Evolutionary conservation across 2,797 vertebrate genomes (phyloP).

Genomic region (Rhinogobio ventralis): DNA sequence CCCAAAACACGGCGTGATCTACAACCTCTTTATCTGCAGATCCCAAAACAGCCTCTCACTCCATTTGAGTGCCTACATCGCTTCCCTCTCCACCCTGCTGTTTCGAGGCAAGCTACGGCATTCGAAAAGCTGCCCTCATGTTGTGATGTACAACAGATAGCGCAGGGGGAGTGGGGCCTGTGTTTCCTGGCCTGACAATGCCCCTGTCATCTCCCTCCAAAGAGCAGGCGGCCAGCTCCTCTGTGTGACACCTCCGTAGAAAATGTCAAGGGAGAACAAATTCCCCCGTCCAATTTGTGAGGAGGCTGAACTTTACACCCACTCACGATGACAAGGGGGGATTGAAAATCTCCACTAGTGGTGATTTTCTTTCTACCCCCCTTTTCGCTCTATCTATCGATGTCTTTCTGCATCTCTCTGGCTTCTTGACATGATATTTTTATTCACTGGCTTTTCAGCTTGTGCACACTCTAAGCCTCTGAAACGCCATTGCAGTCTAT

Average conservation of each 20-base stretch:
- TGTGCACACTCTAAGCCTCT: conserved; percentile 70
- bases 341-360: conserved; percentile 71
- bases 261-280: conserved; percentile 78
- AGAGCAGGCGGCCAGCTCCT: conserved; percentile 48
- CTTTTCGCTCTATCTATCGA: conserved; percentile 8
- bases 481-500: conserved; percentile 47
- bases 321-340: conserved; percentile 63
- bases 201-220: conserved; percentile 50
- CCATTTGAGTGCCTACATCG: not conserved
- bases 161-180: not conserved
- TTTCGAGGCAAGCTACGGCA: conserved; percentile 6
- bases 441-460: conserved; percentile 73
- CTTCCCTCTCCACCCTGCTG: conserved; percentile 26
- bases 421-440: conserved; percentile 76
- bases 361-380: conserved; percentile 70
- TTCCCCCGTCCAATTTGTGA: conserved; percentile 81
- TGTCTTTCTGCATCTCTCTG: conserved; percentile 19
- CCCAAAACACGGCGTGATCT: conserved; percentile 41
- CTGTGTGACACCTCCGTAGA: conserved; percentile 74
- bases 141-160: conserved; percentile 42
- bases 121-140: not conserved
- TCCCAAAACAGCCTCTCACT: conserved; percentile 29
- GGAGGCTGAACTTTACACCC: conserved; percentile 76
- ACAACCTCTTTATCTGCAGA: conserved; percentile 23
- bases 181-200: conserved; percentile 46